Percentiles rank a stretch among this genome's conserved stretches.
Evolutionary conservation across 2,797 vertebrate genomes (phyloP).

Genomic region (Manis crassicaudata): DNA sequence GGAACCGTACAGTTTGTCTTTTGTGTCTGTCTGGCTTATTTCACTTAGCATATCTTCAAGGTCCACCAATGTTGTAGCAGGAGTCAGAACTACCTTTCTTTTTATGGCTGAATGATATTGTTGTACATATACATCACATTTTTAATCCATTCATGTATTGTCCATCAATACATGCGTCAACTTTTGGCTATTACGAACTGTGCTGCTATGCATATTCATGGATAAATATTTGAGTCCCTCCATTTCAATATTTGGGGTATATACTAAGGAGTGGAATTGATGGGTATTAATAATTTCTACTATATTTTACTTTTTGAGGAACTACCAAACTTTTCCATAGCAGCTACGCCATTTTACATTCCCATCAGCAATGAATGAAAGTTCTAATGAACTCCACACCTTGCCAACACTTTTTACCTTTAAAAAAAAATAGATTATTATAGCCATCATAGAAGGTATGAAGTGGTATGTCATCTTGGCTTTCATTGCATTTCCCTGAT

Average conservation of each 20-base stretch:
- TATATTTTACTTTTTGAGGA: constrained; percentile 2
- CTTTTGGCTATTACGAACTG: not conserved
- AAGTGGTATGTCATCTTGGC: not conserved
- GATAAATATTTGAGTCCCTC: not conserved
- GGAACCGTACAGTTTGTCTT: not conserved
- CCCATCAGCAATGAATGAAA: not conserved
- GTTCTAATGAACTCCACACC: not conserved
- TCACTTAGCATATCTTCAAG: constrained; percentile 28
- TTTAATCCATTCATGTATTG: not conserved
- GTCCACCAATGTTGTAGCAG: not conserved
- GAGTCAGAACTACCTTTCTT: not conserved
- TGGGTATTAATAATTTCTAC: not conserved
- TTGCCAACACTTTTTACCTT: not conserved
- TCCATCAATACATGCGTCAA: not conserved
- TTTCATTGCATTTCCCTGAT: not conserved
- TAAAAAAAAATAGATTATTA: not conserved
- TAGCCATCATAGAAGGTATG: not conserved
- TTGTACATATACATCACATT: not conserved
- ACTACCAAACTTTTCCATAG: not conserved
- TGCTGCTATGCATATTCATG: not conserved
- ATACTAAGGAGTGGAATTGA: not conserved
- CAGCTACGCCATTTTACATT: not conserved
- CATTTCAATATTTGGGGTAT: not conserved
- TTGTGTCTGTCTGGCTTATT: not conserved
- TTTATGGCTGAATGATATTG: not conserved